Base-by-base conservation (phyloP, 2,888 invertebrate genomes). In the Caenorhabditis afra region DNA sequence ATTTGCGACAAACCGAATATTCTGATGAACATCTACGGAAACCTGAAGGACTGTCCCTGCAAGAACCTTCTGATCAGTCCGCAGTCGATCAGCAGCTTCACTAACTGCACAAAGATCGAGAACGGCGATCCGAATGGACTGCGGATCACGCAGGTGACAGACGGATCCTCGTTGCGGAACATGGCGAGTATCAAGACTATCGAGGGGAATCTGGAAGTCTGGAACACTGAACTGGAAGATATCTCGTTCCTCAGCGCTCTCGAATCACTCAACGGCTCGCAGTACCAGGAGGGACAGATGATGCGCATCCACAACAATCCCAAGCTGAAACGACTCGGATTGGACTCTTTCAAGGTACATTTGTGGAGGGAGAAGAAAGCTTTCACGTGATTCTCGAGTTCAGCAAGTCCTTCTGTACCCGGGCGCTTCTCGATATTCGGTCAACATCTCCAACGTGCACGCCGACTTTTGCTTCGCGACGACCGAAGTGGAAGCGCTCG, bases 391-490 rank as follows among this genome's bases (percentile, higher is more conserved):
- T 18, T 12, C 18, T 3, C 35, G n/a, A 35, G n/a, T 49, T 8
- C 18, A 3, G 14, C 18, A 1, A 23, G 35, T 20, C 35, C 22
- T 47, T 18, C 47, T 12, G 20, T 58, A 7, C 50, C 39, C n/a
- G 39, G 50, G 4, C 20, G 7, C 4, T 29, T 18, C n/a, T 3
- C n/a, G 52, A 29, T 29, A 16, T 12, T 2, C 22, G 1, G 20
- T 62, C 12, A 62, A 39, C 37, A 10, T 62, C 1, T 1, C 18
- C 7, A 14, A 22, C n/a, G 18, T 35, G 10, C 62, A 65, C 20
- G 29, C 23, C 4, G 65, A 65, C 14, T 65, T 65, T 29, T 65
- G 65, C 53, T 18, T 65, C 14, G 45, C 53, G 0, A 44, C 44
- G 0, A 7, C 14, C 3, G 65, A 65, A 45, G 41, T 65, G 44